Evolutionary conservation across 1,140 invertebrate genomes (phyloP).

Genomic region (Zaprionus lachaisei): DNA sequence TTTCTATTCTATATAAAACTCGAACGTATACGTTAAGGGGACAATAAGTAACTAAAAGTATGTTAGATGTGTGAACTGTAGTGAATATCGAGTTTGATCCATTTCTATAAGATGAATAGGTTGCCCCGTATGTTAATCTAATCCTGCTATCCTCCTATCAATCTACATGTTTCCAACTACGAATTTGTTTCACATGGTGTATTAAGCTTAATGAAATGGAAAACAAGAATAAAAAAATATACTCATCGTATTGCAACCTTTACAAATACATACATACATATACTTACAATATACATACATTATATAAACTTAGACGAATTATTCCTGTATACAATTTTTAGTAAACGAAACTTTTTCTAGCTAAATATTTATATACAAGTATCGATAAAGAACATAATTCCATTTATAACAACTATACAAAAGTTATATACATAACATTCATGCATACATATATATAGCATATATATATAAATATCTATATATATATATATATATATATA

Average conservation of each 20-base stretch:
- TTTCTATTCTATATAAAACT: conserved; percentile 12
- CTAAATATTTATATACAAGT: conserved; percentile 40
- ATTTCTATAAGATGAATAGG: conserved; percentile 4
- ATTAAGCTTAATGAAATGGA: conserved; percentile 55
- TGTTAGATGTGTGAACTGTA: conserved; percentile 28
- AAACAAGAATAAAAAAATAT: background rate
- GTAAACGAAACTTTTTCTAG: conserved; percentile 50
- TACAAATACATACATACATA: conserved; percentile 22
- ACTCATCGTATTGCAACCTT: conserved; percentile 35
- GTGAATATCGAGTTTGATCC: conserved; percentile 25
- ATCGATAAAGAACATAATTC: conserved; percentile 24
- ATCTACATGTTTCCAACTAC: conserved; percentile 56
- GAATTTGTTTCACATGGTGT: conserved; percentile 67
- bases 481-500: conserved; percentile 36
- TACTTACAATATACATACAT: conserved; percentile 24
- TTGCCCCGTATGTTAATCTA: background rate
- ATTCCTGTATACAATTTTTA: conserved; percentile 56
- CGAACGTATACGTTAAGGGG: conserved; percentile 57
- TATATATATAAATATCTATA: conserved; percentile 51
- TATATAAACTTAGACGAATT: conserved; percentile 43
- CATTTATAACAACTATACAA: conserved; percentile 24
- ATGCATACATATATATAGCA: conserved; percentile 18
- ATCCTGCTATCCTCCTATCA: background rate
- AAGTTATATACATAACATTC: conserved; percentile 29
- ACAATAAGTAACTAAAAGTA: conserved; percentile 61